Conservation (phyloP, 2,888 invertebrate genomes). For the Lasioglossum zephyrum region DNA sequence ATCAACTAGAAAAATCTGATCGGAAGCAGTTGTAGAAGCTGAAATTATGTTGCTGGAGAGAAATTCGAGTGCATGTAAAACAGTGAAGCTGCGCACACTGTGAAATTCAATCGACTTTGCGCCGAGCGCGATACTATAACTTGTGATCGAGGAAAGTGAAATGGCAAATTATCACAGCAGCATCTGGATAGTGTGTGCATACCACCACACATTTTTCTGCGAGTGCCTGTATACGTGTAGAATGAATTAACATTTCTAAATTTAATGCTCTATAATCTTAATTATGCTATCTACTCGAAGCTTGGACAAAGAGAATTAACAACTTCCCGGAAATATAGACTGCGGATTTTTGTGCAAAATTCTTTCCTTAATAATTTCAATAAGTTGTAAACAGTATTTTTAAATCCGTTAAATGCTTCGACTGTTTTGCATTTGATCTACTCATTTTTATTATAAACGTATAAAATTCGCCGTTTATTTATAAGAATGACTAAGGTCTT, state of each 20-base stretch:
- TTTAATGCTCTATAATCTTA: background rate
- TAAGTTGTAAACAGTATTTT: background rate
- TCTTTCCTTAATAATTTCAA: background rate
- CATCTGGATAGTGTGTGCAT: conserved; percentile 7
- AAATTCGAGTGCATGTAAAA: conserved; percentile 1
- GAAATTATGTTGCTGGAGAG: background rate
- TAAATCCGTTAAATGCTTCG: background rate
- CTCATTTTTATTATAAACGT: background rate
- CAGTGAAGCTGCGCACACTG: background rate
- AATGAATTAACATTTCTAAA: conserved; percentile 1
- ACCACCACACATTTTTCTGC: background rate
- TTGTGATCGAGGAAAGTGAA: conserved; percentile 22
- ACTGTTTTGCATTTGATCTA: background rate
- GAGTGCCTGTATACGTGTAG: background rate
- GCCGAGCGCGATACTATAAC: conserved; percentile 7
- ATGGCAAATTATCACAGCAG: conserved; percentile 1
- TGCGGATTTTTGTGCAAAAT: background rate
- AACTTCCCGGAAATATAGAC: background rate
- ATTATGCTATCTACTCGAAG: background rate
- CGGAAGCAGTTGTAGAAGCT: background rate
- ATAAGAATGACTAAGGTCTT: background rate
- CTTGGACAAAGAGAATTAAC: background rate
- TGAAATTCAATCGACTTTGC: conserved; percentile 5
- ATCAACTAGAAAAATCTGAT: background rate
- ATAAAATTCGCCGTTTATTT: no score